Conservation (phyloP, 2,113 vertebrate species). For the Gobio gobio region DNA sequence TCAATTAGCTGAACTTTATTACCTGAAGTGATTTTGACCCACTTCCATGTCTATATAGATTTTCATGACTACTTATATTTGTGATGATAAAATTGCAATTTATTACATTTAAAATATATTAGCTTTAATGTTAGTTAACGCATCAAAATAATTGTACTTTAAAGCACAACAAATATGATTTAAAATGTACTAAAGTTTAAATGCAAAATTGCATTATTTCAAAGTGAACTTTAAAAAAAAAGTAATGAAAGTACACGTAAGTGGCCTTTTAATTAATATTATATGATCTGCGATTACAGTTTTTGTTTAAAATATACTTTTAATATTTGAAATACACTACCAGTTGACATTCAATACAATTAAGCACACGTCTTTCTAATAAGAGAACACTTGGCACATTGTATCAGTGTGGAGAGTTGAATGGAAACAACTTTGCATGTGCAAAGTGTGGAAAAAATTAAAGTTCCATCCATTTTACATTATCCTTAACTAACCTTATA, state of each 20-base stretch:
- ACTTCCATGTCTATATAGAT: background rate
- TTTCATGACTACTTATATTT: background rate
- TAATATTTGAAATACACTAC: no score
- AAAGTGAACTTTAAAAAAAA: background rate
- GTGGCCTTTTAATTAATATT: no score
- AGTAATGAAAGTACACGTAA: no score
- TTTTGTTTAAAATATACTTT: no score
- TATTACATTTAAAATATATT: background rate
- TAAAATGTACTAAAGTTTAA: no score
- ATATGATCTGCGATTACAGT: no score
- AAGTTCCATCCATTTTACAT: background rate
- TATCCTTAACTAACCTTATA: background rate
- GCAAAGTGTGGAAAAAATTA: background rate
- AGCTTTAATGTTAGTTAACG: no score
- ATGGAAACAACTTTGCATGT: background rate
- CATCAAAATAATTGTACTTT: background rate
- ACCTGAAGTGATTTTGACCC: background rate
- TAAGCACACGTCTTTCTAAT: background rate
- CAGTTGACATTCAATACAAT: background rate
- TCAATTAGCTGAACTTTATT: background rate
- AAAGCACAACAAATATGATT: no score
- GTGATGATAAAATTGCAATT: background rate
- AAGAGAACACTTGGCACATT: background rate
- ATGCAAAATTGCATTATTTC: background rate
- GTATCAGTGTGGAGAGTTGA: background rate